Evolutionary conservation across 2,113 vertebrate genomes (phyloP), one percentile per base, ranked within the genome.

Genomic region (Dicrurus megarhynchus): DNA sequence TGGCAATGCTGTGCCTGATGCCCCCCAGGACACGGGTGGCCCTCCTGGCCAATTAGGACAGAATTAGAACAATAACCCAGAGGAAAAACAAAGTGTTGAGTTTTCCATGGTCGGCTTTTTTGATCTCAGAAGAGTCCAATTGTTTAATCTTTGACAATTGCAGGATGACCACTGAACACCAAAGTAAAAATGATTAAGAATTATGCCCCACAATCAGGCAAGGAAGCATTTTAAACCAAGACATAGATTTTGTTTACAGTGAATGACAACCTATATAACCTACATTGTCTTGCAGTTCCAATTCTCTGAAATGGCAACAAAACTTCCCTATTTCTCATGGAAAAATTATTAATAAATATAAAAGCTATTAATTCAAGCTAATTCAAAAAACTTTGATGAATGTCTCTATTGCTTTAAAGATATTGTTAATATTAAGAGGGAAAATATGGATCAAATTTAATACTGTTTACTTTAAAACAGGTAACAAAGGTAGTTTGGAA

Each of bases 21-120:
- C 9, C 1, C 5, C 17, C 5, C 13, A 44, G 27, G 10, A 32
- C 21, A 44, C 0, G 1, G 10, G 2, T 17, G 33, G 7, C 8
- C 4, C 24, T 41, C 6, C 35, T 41, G 35, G 12, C 6, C 16
- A 41, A 9, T 49, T 50, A 49, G 14, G 20, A 35, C 9, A 67
- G 33, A 79, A 70, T 49, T 52, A 39, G 3, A 20, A 69, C 6
- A 59, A 35, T 8, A 61, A 4, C 4, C 21, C 6, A 61, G 10
- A 41, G 17, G 42, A 50, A 64, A 27, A 7, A 47, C 10, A 2
- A 35, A 11, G 4, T 22, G 6, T 42, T 56, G 28, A 41, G 3
- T 74, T 87, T 57, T 17, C 9, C 5, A 10, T 16, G 16, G 13
- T 46, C 33, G 0, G 0, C 5, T 32, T 61, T 82, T 27, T 61